phyloP scores from a whole-genome alignment of 37 sponge, comb jelly and placozoan genomes.

The Beroe forskalii region DNA sequence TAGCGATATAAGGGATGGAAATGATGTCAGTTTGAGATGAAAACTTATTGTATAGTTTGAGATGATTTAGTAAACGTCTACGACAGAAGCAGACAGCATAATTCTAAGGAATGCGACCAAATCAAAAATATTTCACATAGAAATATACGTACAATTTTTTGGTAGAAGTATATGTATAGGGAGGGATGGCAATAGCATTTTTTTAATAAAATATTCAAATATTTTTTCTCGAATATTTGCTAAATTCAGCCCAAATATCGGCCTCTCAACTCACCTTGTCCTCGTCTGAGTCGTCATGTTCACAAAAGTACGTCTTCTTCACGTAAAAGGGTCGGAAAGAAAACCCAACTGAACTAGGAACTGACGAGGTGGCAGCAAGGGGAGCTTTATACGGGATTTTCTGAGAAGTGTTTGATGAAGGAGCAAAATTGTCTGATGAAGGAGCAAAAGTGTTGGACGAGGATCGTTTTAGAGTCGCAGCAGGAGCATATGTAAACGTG shows the following conservation, averaged over 20 bases:
- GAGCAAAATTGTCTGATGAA: background rate
- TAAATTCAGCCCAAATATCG: background rate
- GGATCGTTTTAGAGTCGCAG: background rate
- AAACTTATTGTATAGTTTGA: too few species aligned
- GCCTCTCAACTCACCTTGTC: constrained; percentile 22
- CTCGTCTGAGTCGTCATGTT: constrained; percentile 1
- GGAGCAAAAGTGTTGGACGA: background rate
- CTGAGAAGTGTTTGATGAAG: background rate
- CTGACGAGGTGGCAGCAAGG: background rate
- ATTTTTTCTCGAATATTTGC: too few species aligned
- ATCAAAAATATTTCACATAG: too few species aligned
- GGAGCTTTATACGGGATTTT: background rate
- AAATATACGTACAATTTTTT: too few species aligned
- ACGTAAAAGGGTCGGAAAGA: constrained; percentile 25
- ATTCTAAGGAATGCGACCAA: too few species aligned
- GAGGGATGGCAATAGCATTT: too few species aligned
- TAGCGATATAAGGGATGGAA: too few species aligned
- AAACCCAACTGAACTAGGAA: background rate
- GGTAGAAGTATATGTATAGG: too few species aligned
- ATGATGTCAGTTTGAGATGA: too few species aligned
- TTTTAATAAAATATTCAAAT: too few species aligned
- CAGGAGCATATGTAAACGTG: background rate
- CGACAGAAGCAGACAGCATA: too few species aligned
- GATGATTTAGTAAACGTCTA: too few species aligned
- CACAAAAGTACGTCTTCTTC: constrained; percentile 14